Evolutionary conservation across 53 echinoderm and acorn worm species (phyloP).

Genomic region (Paracentrotus lividus): DNA sequence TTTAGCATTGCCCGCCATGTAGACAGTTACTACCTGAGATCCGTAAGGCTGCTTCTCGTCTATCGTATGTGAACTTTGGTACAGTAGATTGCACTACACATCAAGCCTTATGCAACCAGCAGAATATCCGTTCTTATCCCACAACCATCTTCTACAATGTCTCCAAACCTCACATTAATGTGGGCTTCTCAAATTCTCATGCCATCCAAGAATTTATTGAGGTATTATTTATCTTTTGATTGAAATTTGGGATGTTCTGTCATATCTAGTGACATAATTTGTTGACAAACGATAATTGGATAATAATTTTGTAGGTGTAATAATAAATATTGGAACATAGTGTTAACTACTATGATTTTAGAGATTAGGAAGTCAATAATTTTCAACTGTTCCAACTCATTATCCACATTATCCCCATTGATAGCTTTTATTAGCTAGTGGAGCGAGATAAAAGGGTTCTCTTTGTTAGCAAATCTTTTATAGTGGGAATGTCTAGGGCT

Average conservation of each 20-base stretch:
- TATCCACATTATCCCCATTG: too few relatives aligned
- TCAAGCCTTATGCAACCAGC: slow-evolving; percentile 81
- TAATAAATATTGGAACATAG: neutral
- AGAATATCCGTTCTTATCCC: slow-evolving; percentile 94
- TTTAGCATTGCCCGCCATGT: slow-evolving; percentile 93
- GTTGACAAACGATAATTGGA: too few relatives aligned
- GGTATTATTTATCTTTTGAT: slow-evolving; percentile 67
- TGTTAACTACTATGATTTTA: too few relatives aligned
- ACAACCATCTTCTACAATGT: slow-evolving; percentile 91
- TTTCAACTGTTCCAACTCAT: too few relatives aligned
- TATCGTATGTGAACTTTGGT: slow-evolving; percentile 88
- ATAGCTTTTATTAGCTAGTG: too few relatives aligned
- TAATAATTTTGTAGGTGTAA: too few relatives aligned
- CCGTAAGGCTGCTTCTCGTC: slow-evolving; percentile 80
- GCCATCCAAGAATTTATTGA: slow-evolving; percentile 88
- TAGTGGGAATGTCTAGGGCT: too few relatives aligned
- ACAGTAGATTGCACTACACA: slow-evolving; percentile 97
- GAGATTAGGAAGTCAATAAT: too few relatives aligned
- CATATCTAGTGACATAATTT: too few relatives aligned
- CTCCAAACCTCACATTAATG: slow-evolving; percentile 86
- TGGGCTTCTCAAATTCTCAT: slow-evolving; percentile 75
- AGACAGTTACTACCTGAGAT: slow-evolving; percentile 90
- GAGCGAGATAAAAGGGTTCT: too few relatives aligned
- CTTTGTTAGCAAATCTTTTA: too few relatives aligned
- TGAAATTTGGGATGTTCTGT: neutral